A percentile compares a stretch with the other conserved stretches of the same genome.
phyloP scores from a whole-genome alignment of 2,113 vertebrate species.

The Upupa epops region DNA sequence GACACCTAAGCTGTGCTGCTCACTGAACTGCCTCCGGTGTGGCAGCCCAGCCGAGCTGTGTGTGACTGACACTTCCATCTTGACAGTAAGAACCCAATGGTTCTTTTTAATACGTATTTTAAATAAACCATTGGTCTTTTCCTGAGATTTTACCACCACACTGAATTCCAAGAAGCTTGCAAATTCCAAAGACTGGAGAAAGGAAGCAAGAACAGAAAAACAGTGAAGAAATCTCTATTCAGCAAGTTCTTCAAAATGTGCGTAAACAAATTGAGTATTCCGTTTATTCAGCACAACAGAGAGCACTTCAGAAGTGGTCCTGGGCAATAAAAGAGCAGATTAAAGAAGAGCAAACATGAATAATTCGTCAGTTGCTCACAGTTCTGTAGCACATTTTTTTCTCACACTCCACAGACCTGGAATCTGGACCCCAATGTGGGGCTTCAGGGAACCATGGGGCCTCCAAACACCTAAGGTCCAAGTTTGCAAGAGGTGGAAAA shows the following conservation, averaged over 20 bases:
- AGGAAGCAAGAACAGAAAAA: not conserved
- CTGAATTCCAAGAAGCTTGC: not conserved
- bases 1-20: not conserved
- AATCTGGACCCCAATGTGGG: not conserved
- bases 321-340: not conserved
- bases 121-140: not conserved
- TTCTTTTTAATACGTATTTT: not conserved
- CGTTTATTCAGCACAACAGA: not conserved
- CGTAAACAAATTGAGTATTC: not conserved
- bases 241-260: not conserved
- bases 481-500: not conserved
- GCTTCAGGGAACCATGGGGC: not conserved
- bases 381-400: not conserved
- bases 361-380: not conserved
- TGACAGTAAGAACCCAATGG: not conserved
- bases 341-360: not conserved
- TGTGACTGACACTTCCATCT: not conserved
- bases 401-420: not conserved
- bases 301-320: not conserved
- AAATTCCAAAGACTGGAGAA: not conserved
- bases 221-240: not conserved
- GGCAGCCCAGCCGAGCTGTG: not conserved
- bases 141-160: not conserved
- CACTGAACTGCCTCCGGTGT: not conserved
- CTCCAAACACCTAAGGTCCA: accelerated